Evolutionary conservation across 2,888 invertebrate species (phyloP), one percentile per base, ranked within the genome.

Genomic region (Listrodromus nycthemerus): DNA sequence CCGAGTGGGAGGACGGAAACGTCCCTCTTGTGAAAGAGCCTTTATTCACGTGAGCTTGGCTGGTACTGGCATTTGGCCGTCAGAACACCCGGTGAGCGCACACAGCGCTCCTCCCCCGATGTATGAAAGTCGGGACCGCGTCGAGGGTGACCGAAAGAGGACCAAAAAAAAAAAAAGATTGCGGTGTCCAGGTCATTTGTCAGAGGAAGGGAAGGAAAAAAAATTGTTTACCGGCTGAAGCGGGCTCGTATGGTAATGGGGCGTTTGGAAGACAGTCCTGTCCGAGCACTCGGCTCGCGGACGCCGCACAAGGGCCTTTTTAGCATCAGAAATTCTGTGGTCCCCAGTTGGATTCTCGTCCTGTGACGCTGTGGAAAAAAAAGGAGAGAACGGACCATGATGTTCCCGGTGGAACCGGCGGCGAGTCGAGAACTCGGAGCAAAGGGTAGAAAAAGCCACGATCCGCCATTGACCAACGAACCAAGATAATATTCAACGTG

Each of bases 401-500:
- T 16, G 33, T 48, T 24, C 61, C 48, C 37, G 66, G 13, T n/a
- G 5, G 1, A 21, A 24, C 10, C 33, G 19, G 19, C 19, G 66
- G 24, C 24, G 75, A 65, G 33, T 52, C 55, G 37, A n/a, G 41
- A 41, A 52, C 41, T 13, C 41, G 21, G 45, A 33, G 30, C 30
- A 16, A 5, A 58, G 19, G n/a, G 33, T 41, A 55, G 24, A 76
- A 74, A 52, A 52, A 69, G 24, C 37, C 10, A 65, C 8, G 45
- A 77, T n/a, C 30, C 30, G 45, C 19, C 71, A 58, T 45, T 63
- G 76, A 73, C 76, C 83, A 69, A 30, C 70, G 67, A 76, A 52
- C 33, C 67, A 77, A 55, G 77, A 81, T 84, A 81, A 84, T 80
- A 77, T 84, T 78, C 73, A 52, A 52, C 67, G 73, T 80, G 63